Evolutionary conservation across 2,113 vertebrate species (phyloP).

Genomic region (Seriola quinqueradiata): DNA sequence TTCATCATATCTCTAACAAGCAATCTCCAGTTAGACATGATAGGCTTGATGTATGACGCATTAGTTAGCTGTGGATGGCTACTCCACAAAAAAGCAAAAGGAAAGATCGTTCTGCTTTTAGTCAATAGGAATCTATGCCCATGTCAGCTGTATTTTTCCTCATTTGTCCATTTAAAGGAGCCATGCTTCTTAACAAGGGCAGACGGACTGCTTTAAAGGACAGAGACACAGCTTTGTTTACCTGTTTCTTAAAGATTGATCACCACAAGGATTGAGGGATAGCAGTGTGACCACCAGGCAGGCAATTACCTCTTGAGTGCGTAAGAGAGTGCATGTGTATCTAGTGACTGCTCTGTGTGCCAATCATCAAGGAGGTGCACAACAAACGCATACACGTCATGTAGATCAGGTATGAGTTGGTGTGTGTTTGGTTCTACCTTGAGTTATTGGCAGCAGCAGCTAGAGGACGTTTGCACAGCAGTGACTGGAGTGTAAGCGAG

Average conservation of each 20-base stretch:
- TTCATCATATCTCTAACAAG: constrained; percentile 77
- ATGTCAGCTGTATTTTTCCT: constrained; percentile 29
- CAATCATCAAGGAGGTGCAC: constrained; percentile 32
- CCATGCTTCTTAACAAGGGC: constrained; percentile 66
- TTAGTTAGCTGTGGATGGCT: constrained; percentile 38
- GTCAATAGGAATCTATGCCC: constrained; percentile 53
- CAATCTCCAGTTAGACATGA: constrained; percentile 65
- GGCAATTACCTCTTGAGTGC: constrained; percentile 60
- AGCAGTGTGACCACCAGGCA: constrained; percentile 65
- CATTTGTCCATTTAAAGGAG: constrained; percentile 60
- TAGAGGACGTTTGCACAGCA: constrained; percentile 65
- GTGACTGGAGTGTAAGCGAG: constrained; percentile 55
- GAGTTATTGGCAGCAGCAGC: constrained; percentile 52
- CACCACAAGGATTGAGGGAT: constrained; percentile 70
- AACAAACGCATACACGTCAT: constrained; percentile 32
- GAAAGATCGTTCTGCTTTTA: constrained; percentile 24
- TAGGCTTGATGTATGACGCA: constrained; percentile 53
- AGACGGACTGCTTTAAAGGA: constrained; percentile 67
- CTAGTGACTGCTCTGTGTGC: constrained; percentile 33
- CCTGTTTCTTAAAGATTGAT: constrained; percentile 72
- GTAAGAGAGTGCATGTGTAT: constrained; percentile 39
- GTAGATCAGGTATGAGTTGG: constrained; percentile 46
- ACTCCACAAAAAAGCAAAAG: constrained; percentile 27
- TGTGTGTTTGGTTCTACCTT: constrained; percentile 46
- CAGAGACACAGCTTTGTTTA: constrained; percentile 67